Conservation (phyloP, 2,113 vertebrate species). For the Okapia johnstoni region DNA sequence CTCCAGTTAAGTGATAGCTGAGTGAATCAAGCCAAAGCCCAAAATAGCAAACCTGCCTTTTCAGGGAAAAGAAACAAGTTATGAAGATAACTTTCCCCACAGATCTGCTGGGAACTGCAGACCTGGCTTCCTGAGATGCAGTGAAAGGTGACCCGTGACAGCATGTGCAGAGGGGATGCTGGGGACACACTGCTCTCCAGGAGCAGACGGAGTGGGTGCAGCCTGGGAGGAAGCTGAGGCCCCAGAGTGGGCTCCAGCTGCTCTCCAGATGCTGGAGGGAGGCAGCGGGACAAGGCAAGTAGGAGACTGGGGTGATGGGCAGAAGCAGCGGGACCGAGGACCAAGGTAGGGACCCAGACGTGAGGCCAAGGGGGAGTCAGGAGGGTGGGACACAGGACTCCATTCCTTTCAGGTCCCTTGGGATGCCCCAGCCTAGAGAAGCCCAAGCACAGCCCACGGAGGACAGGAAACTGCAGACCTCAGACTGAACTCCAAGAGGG, state of each 20-base stretch:
- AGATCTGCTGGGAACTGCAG: background rate
- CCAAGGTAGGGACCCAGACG: background rate
- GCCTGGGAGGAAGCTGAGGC: too few relatives aligned
- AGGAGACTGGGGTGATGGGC: background rate
- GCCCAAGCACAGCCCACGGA: fast-evolving
- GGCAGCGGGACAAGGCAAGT: too few relatives aligned
- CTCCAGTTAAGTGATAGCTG: background rate
- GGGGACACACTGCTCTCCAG: background rate
- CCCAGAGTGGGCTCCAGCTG: fast-evolving
- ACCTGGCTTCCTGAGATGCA: background rate
- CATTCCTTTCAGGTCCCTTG: background rate
- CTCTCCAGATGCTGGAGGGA: background rate
- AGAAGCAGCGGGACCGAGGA: background rate
- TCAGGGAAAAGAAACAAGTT: background rate
- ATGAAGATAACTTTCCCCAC: background rate
- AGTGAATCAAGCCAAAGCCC: background rate
- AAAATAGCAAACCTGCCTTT: background rate
- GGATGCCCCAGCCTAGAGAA: background rate
- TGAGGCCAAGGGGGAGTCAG: too few relatives aligned
- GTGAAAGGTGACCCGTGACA: background rate
- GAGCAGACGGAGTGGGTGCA: fast-evolving
- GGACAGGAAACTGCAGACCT: background rate
- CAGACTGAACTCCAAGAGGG: background rate
- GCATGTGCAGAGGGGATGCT: fast-evolving
- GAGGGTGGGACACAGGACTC: background rate